These are phyloP conservation scores for Meloidogyne exigua DNA, from an alignment of 1,140 invertebrate species.

Conservation along the genomic window DNA sequence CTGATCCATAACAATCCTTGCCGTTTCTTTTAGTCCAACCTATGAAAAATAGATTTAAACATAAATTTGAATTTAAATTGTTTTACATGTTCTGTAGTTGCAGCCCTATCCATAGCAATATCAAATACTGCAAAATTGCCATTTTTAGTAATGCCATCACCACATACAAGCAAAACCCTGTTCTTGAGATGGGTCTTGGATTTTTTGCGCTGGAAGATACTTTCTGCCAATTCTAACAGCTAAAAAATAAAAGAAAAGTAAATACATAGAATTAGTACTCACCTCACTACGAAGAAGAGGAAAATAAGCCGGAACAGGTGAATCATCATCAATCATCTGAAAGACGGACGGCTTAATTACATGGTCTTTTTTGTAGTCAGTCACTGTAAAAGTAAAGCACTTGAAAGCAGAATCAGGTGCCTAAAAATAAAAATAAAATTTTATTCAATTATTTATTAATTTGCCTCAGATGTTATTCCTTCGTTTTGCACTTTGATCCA, in stretches of 20 bases:
- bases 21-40: neutral
- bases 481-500: neutral
- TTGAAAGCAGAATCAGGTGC: neutral
- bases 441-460: neutral
- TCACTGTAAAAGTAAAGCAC: neutral
- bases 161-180: neutral
- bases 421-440: neutral
- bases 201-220: neutral
- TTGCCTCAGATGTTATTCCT: neutral
- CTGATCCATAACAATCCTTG: neutral
- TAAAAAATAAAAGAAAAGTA: neutral
- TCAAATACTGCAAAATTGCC: neutral
- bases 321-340: neutral
- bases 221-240: neutral
- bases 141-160: neutral
- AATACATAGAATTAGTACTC: neutral
- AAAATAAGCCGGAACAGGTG: neutral
- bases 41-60: neutral
- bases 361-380: neutral
- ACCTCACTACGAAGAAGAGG: neutral
- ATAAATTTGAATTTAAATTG: neutral
- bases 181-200: neutral
- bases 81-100: neutral
- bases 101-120: neutral
- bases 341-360: neutral